Base-by-base conservation (phyloP, 2,888 invertebrate species). In the Drosophila robusta region DNA sequence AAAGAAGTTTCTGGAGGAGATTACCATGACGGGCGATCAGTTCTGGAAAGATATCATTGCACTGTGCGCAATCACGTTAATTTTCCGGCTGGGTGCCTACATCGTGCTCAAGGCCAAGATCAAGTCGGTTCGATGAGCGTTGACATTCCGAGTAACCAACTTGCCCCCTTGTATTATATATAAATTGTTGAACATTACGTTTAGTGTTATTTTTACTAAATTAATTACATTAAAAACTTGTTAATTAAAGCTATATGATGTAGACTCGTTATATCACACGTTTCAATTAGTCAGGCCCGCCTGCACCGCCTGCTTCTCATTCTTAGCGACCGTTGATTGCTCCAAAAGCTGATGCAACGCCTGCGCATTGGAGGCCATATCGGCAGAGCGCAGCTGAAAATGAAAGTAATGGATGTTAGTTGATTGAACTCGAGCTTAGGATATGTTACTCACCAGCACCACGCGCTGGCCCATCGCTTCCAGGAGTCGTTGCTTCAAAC, bases 1-100 rank as follows among this genome's bases (percentile, higher is more conserved):
- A 0, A 92, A 93, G 39, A 96, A 96, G 89, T 97, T 99, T 91
- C 93, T 99, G 29, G 93, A 94, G 6, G 96, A 97, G 86, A 95
- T 98, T 55, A 96, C 97, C 55, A 95, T 97, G 94, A 93, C 93
- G 0, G 95, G 95, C 0, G 95, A 97, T 90, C 95, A 95, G 90
- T 98, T 97, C 91, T 96, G 96, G 95, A 95, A 95, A 83, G 97
- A 98, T 90, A 94, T 97, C 26, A 93, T 95, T 18, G 96, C 96
- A 0, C 93, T 98, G 18, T 90, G 94, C 29, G 88, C 94, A 24
- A 96, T 95, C 76, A 93, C 97, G 44, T 75, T 97, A 34, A 77
- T 95, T 11, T 93, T 96, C 14, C 94, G 97, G 81, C 91, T 94
- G 12, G 90, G 93, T 0, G 95, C 97, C 0, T 97, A 95, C 91